Base-by-base conservation (phyloP, 2,797 vertebrate species). In the Malurus splendens region DNA sequence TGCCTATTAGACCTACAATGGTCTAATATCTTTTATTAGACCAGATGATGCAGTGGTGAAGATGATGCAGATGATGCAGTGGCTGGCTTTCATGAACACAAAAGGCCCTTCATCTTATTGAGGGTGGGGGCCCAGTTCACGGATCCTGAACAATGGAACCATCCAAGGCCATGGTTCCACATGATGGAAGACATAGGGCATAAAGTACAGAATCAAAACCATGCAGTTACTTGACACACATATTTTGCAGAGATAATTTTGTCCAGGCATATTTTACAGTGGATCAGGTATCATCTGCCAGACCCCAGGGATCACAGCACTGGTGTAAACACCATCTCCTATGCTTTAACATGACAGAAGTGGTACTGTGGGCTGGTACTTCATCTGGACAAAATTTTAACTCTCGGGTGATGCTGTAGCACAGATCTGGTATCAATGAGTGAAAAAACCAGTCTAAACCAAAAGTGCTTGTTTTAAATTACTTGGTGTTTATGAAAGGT, bases 11-110 rank as follows among this genome's bases (percentile, higher is more conserved):
- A 36, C 36, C 36, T 36, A 36, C 36, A 36, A 36, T 36, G 36
- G 36, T 36, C 36, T 81, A 83, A n/a, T 76, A 62, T 64, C 64
- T 92, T 90, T 91, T 89, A 50, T 76, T 92, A 89, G 78, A 64
- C 19, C 30, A 57, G 25, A 73, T 76, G 81, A 86, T 90, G 65
- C 64, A 66, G 52, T 60, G 57, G 48, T 80, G 50, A 81, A 72
- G 47, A 91, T 87, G 28, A 90, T 36, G 36, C 30, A 57, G 25
- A 73, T 76, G 81, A 84, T 90, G 65, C 64, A 66, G 56, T 60
- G 64, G n/a, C 72, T 82, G 50, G 48, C 81, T 86, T 93, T 90
- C 68, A 74, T 56, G 45, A 67, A 36, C 23, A 76, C 74, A 91
- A 76, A 70, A 76, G 92, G 60, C 42, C 42, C 60, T 93, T 90